Conservation (phyloP, 2,113 vertebrate genomes). For the Leptobrachium leishanense region DNA sequence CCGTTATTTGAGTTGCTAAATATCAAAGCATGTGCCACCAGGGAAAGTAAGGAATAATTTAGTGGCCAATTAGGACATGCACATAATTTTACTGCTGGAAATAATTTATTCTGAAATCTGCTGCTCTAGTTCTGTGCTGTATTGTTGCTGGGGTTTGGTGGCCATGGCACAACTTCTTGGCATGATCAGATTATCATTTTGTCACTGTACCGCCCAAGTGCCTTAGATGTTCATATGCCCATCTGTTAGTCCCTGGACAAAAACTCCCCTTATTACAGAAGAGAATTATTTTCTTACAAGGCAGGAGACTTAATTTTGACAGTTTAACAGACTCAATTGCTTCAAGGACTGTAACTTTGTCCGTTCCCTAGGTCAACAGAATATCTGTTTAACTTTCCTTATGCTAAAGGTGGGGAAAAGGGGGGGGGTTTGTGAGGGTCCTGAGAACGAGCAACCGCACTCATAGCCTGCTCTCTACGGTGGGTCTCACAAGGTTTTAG, state of each 20-base stretch:
- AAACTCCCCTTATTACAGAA: constrained; percentile 11
- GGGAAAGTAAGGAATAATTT: not conserved
- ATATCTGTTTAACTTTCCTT: constrained; percentile 25
- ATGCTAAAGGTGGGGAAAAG: not conserved
- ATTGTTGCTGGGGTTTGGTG: not conserved
- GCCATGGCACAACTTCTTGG: not conserved
- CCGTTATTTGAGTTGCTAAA: not conserved
- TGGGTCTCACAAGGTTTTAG: no score
- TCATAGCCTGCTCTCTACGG: no score
- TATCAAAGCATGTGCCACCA: not conserved
- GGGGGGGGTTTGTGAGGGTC: no score
- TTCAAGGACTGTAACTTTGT: constrained; percentile 20
- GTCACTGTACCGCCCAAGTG: not conserved
- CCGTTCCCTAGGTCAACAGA: no score
- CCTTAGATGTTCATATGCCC: not conserved
- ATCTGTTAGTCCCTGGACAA: constrained; percentile 12
- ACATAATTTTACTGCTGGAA: not conserved
- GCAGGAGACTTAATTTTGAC: constrained; percentile 21
- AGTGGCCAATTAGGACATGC: constrained; percentile 4
- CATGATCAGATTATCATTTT: constrained; percentile 18
- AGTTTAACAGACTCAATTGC: constrained; percentile 9
- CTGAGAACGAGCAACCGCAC: no score
- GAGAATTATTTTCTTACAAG: constrained; percentile 16
- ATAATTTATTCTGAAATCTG: not conserved
- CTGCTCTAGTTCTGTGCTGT: not conserved